Conservation (phyloP, 2,797 vertebrate species). For the Distichodus sexfasciatus region DNA sequence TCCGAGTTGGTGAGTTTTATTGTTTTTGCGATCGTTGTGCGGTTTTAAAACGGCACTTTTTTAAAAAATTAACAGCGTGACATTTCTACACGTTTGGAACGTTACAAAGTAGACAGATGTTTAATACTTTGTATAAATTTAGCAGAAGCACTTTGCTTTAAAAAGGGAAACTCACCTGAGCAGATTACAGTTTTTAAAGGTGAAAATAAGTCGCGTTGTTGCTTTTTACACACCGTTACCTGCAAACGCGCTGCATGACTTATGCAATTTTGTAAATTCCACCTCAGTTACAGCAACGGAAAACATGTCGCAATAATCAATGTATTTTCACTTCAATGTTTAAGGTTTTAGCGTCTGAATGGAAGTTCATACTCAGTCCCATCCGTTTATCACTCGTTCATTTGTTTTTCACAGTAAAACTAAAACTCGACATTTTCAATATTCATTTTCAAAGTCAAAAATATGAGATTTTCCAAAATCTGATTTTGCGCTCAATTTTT, state of each 20-base stretch:
- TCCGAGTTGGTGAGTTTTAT: conserved; percentile 2
- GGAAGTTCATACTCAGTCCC: too few species aligned
- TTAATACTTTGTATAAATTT: conserved; percentile 17
- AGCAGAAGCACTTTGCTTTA: conserved; percentile 48
- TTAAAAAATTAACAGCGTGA: too few species aligned
- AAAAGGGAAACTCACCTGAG: conserved; percentile 5
- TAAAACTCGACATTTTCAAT: too few species aligned
- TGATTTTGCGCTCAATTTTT: too few species aligned
- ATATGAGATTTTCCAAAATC: too few species aligned
- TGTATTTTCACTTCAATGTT: conserved; percentile 36
- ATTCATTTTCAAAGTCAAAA: too few species aligned
- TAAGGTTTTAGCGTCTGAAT: too few species aligned
- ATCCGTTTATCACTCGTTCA: too few species aligned
- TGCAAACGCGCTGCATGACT: conserved; percentile 40
- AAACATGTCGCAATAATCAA: conserved; percentile 45
- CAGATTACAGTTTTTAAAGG: not conserved
- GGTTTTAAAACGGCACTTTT: too few species aligned
- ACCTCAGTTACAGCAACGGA: conserved; percentile 6
- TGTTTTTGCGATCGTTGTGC: not conserved
- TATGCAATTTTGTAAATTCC: conserved; percentile 44
- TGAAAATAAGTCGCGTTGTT: conserved; percentile 14
- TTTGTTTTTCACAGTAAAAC: too few species aligned
- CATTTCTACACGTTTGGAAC: not conserved
- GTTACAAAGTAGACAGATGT: conserved; percentile 9
- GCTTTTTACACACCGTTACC: conserved; percentile 15